Conservation (phyloP, 2,113 vertebrate genomes). For the Nipponia nippon region DNA sequence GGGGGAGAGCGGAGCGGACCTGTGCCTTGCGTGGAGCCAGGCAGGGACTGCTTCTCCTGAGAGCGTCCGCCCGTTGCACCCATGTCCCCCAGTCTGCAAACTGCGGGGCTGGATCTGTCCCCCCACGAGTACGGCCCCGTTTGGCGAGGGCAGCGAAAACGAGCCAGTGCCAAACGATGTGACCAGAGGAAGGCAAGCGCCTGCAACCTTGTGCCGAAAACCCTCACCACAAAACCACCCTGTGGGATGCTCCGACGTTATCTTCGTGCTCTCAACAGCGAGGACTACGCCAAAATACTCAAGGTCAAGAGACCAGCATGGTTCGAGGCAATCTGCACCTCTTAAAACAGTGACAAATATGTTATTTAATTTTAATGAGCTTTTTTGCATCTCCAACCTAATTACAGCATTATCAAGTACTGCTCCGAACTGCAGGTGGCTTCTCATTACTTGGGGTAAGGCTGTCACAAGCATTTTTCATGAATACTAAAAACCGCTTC, state of each 20-base stretch:
- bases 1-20: background rate
- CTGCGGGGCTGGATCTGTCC: rapidly evolving
- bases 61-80: rapidly evolving
- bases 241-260: background rate
- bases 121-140: rapidly evolving
- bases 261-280: background rate
- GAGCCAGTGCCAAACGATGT: rapidly evolving
- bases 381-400: conserved; percentile 84
- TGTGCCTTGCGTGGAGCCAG: rapidly evolving
- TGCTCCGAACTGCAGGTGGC: conserved; percentile 81
- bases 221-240: background rate
- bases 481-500: conserved; percentile 76
- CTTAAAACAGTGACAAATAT: conserved; percentile 85
- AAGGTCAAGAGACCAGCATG: conserved; percentile 82
- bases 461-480: conserved; percentile 75
- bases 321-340: conserved; percentile 73
- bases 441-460: conserved; percentile 72
- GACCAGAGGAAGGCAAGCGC: background rate
- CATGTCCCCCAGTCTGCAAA: background rate
- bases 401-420: conserved; percentile 83
- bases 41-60: background rate
- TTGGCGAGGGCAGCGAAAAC: rapidly evolving
- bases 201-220: rapidly evolving
- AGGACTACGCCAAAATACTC: conserved; percentile 66
- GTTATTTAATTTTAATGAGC: conserved; percentile 86